These are phyloP conservation scores for Pluvialis apricaria DNA, from an alignment of 2,113 vertebrate species.

Conservation along the genomic window DNA sequence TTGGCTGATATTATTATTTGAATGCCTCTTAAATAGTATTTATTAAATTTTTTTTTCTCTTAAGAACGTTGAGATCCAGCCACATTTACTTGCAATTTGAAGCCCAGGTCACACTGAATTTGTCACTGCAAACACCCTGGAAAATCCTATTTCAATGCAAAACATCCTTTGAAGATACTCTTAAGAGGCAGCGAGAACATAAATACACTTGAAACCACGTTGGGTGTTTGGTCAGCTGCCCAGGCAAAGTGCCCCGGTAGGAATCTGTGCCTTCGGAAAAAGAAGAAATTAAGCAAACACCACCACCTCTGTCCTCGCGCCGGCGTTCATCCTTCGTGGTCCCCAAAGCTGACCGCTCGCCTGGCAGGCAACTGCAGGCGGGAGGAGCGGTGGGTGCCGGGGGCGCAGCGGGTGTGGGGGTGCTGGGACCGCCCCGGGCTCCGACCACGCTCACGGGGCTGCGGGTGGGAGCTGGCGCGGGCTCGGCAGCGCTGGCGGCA, in stretches of 20 bases:
- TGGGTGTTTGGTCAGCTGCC: neutral
- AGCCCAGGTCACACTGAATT: neutral
- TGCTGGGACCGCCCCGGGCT: fast-evolving
- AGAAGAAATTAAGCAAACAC: neutral
- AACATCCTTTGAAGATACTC: neutral
- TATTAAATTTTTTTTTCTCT: neutral
- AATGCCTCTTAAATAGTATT: neutral
- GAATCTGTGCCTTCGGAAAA: neutral
- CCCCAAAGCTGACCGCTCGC: neutral
- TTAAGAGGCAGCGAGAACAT: neutral
- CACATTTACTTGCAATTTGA: neutral
- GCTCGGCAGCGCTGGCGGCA: neutral
- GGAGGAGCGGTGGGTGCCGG: neutral
- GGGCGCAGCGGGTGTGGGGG: too few species aligned
- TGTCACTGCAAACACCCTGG: neutral
- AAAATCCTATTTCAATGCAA: neutral
- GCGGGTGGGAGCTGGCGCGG: fast-evolving
- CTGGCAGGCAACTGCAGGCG: fast-evolving
- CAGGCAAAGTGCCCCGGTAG: fast-evolving
- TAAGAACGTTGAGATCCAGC: neutral
- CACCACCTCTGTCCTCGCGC: neutral
- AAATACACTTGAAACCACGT: fast-evolving
- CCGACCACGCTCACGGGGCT: fast-evolving
- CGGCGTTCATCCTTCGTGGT: fast-evolving
- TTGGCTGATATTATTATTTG: neutral